A percentile compares a stretch with the other conserved stretches of the same genome.
phyloP scores from a whole-genome alignment of 2,888 invertebrate genomes.

The Syrista parreyssii region DNA sequence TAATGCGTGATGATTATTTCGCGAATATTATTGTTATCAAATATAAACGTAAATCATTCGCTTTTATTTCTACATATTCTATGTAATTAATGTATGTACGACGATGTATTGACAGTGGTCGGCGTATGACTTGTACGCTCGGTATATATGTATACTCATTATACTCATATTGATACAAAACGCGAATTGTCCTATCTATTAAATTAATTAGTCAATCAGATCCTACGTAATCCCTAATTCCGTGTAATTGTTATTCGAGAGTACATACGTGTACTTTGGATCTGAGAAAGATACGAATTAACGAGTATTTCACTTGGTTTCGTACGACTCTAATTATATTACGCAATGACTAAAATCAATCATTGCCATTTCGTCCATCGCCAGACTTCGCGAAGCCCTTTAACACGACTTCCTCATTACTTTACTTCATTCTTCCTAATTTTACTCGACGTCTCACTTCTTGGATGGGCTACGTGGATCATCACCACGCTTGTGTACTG shows the following conservation, averaged over 20 bases:
- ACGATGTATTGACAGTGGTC: neutral
- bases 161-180: neutral
- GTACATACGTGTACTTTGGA: neutral
- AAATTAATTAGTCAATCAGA: neutral
- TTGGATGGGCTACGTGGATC: neutral
- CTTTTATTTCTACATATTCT: neutral
- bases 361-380: neutral
- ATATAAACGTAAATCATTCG: neutral
- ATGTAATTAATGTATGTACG: neutral
- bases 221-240: neutral
- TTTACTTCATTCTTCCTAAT: neutral
- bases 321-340: neutral
- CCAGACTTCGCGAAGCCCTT: neutral
- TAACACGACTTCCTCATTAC: neutral
- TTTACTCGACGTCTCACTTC: neutral
- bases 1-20: neutral
- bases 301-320: neutral
- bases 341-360: neutral
- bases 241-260: neutral
- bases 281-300: neutral
- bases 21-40: neutral
- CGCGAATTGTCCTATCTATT: neutral
- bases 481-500: neutral
- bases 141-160: neutral
- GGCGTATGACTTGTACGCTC: neutral